Conservation (phyloP, 2,797 vertebrate genomes). For the Enteromius unitaeniatus region DNA sequence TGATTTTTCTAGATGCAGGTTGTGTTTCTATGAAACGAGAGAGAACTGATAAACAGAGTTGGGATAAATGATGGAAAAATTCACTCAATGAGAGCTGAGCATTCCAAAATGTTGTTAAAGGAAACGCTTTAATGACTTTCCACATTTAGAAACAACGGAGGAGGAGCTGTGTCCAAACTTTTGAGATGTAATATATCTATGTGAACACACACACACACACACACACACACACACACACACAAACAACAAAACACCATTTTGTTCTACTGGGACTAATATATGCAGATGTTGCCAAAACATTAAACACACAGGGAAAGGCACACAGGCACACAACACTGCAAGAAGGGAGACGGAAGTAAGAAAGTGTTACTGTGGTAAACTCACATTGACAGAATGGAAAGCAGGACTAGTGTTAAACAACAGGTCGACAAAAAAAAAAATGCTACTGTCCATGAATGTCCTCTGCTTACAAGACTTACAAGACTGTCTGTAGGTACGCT, state of each 20-base stretch:
- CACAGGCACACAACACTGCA: conserved; percentile 7
- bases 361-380: neutral
- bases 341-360: neutral
- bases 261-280: neutral
- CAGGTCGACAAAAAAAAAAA: neutral
- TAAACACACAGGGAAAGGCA: neutral
- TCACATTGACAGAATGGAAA: neutral
- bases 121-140: neutral
- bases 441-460: conserved; percentile 3
- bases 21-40: neutral
- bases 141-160: neutral
- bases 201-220: neutral
- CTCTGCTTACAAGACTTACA: neutral
- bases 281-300: neutral
- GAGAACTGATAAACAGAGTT: neutral
- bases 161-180: neutral
- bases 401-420: conserved; percentile 1
- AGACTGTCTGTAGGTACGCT: neutral
- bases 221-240: neutral
- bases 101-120: neutral
- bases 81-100: neutral
- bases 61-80: neutral
- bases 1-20: neutral
- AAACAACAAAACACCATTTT: neutral
- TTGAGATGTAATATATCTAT: neutral